Evolutionary conservation across 2,888 invertebrate species (phyloP).

Genomic region (Dorcus hopei): DNA sequence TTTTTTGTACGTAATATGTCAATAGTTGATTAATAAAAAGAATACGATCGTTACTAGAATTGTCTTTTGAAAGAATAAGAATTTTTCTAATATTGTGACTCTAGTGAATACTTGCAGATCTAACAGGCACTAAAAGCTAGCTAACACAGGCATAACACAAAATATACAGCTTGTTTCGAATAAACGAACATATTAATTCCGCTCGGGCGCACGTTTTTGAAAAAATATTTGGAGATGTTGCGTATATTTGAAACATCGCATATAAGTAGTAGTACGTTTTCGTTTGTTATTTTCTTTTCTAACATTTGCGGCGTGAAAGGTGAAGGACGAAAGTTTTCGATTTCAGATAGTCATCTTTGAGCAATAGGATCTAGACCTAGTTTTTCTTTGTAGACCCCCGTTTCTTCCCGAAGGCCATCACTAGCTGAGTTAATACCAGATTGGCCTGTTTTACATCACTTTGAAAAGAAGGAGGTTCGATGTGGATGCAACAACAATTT

Average conservation of each 20-base stretch:
- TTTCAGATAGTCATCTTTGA: neutral
- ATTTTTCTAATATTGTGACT: neutral
- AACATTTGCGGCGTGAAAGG: slow-evolving; percentile 5
- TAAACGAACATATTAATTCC: too few relatives aligned
- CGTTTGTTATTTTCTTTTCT: too few relatives aligned
- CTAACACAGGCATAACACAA: neutral
- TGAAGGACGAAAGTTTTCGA: slow-evolving; percentile 3
- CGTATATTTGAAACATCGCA: too few relatives aligned
- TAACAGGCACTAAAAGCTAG: slow-evolving; percentile 1
- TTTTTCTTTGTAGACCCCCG: slow-evolving; percentile 51
- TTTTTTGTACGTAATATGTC: too few relatives aligned
- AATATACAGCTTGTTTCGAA: too few relatives aligned
- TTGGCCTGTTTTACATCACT: slow-evolving; percentile 88
- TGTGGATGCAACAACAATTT: slow-evolving; percentile 29
- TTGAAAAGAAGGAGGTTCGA: slow-evolving; percentile 84
- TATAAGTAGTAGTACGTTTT: too few relatives aligned
- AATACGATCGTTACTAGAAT: neutral
- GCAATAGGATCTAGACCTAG: slow-evolving; percentile 33
- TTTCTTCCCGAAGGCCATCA: slow-evolving; percentile 75
- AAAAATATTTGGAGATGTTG: too few relatives aligned
- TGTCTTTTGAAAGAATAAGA: neutral
- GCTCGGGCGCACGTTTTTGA: too few relatives aligned
- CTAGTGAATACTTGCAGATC: neutral
- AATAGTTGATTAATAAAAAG: too few relatives aligned
- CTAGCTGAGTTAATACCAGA: slow-evolving; percentile 94